Conservation (phyloP, 2,888 invertebrate species). For the Saturnia pavonia region DNA sequence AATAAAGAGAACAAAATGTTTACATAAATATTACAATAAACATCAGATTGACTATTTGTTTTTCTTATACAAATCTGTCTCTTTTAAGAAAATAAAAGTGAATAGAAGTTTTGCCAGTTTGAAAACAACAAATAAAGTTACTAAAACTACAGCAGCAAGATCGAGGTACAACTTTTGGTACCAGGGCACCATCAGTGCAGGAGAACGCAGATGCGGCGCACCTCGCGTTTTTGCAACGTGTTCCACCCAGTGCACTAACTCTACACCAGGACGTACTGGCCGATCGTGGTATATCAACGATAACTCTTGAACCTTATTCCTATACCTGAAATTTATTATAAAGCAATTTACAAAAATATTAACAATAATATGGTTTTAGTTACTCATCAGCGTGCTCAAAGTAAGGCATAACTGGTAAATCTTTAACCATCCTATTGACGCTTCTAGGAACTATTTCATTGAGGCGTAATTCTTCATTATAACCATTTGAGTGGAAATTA, state of each 20-base stretch:
- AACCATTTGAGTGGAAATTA: too few species aligned
- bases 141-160: constrained; percentile 32
- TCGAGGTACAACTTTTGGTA: constrained; percentile 58
- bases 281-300: constrained; percentile 54
- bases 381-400: too few species aligned
- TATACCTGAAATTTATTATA: constrained; percentile 41
- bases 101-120: background rate
- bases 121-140: background rate
- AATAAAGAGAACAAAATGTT: too few species aligned
- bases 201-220: constrained; percentile 52
- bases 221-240: constrained; percentile 55
- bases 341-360: background rate
- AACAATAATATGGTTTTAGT: too few species aligned
- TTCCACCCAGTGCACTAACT: constrained; percentile 55
- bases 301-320: constrained; percentile 43
- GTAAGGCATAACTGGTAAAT: too few species aligned
- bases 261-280: constrained; percentile 42
- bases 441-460: too few species aligned
- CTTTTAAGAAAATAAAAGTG: background rate
- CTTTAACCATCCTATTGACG: too few species aligned
- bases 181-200: constrained; percentile 47
- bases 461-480: too few species aligned
- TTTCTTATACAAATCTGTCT: constrained; percentile 3
- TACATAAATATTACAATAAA: too few species aligned
- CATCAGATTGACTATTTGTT: background rate